phyloP scores from a whole-genome alignment of 2,888 invertebrate genomes.

The Adelognathus sp. region DNA sequence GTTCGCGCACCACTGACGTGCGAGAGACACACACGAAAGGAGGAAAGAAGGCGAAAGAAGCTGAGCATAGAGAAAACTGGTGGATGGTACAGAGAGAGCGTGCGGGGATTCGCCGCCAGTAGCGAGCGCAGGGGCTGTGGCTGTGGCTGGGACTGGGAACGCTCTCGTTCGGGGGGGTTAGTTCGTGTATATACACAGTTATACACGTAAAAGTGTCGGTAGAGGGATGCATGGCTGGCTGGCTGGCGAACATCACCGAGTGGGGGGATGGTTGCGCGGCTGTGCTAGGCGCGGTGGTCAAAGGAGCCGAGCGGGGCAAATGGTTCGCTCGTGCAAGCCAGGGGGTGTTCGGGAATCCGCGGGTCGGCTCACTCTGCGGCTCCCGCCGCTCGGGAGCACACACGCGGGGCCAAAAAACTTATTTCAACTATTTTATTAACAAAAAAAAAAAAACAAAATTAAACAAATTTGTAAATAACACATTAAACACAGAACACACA shows the following conservation, averaged over 20 bases:
- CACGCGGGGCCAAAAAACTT: slow-evolving; percentile 80
- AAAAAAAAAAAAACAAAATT: too few relatives aligned
- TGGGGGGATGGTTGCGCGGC: slow-evolving; percentile 60
- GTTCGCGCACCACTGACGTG: slow-evolving; percentile 67
- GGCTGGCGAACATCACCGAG: slow-evolving; percentile 45
- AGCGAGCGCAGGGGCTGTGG: slow-evolving; percentile 69
- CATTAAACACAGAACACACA: slow-evolving; percentile 49
- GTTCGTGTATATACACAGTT: slow-evolving; percentile 22
- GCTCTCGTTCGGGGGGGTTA: too few relatives aligned
- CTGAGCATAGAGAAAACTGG: slow-evolving; percentile 8
- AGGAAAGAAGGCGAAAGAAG: slow-evolving; percentile 21
- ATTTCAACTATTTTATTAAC: slow-evolving; percentile 79
- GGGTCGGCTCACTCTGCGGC: slow-evolving; percentile 81
- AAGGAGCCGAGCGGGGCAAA: slow-evolving; percentile 36
- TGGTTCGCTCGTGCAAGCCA: slow-evolving; percentile 31
- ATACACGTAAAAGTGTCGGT: slow-evolving; percentile 36
- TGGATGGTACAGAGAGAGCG: slow-evolving; percentile 40
- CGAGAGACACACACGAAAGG: slow-evolving; percentile 54
- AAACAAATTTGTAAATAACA: slow-evolving; percentile 79
- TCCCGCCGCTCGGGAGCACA: slow-evolving; percentile 82
- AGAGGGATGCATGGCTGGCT: slow-evolving; percentile 31
- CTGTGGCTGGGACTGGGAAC: slow-evolving; percentile 70
- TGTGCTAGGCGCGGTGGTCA: slow-evolving; percentile 52
- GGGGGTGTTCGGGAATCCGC: slow-evolving; percentile 74
- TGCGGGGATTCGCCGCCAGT: slow-evolving; percentile 60